Evolutionary conservation across 2,888 invertebrate species (phyloP).

Genomic region (Aphidius colemani): DNA sequence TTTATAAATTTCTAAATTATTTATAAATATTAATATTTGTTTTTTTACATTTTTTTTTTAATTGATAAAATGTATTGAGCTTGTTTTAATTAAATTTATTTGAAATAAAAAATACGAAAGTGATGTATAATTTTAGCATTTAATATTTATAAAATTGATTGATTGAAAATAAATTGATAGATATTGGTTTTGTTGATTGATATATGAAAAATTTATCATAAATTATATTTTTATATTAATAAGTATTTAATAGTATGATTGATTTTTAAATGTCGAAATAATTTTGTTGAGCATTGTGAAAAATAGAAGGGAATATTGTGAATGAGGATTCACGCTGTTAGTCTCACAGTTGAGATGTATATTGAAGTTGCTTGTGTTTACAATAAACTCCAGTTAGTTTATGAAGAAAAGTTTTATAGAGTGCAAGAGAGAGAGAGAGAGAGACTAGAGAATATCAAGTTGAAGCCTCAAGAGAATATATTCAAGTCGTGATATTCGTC

Average conservation of each 20-base stretch:
- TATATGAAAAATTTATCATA: too few species aligned
- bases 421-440: slow-evolving; percentile 10
- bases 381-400: neutral
- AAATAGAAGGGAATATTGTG: slow-evolving; percentile 26
- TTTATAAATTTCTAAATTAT: too few species aligned
- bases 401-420: slow-evolving; percentile 6
- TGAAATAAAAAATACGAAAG: too few species aligned
- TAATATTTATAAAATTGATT: too few species aligned
- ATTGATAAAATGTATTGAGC: too few species aligned
- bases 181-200: too few species aligned
- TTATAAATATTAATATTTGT: too few species aligned
- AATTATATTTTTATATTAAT: too few species aligned
- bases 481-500: slow-evolving; percentile 25
- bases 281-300: slow-evolving; percentile 8
- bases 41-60: too few species aligned
- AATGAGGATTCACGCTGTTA: neutral
- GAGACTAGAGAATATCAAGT: neutral
- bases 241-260: neutral
- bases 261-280: slow-evolving; percentile 29
- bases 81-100: too few species aligned
- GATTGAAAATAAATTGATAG: too few species aligned
- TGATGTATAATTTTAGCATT: too few species aligned
- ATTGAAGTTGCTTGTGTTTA: slow-evolving; percentile 8
- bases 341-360: neutral
- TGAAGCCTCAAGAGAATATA: slow-evolving; percentile 24